Evolutionary conservation across 2,113 vertebrate species (phyloP).

Genomic region (Centropus bengalensis): DNA sequence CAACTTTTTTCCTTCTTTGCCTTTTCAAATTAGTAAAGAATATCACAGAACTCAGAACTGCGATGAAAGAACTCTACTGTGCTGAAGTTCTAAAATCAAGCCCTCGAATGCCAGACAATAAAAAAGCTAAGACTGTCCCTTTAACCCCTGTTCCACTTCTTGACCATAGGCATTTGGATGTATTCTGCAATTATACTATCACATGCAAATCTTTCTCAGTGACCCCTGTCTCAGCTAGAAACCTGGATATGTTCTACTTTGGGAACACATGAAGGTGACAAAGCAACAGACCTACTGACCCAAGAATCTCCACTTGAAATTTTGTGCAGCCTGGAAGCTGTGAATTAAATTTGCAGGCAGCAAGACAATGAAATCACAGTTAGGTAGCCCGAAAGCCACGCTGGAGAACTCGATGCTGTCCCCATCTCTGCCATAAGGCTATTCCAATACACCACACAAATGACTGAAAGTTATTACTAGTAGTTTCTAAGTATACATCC

Average conservation of each 20-base stretch:
- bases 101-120: background rate
- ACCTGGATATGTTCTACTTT: background rate
- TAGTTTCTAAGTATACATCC: background rate
- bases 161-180: background rate
- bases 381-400: background rate
- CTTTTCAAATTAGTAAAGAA: background rate
- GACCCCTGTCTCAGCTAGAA: background rate
- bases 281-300: background rate
- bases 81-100: background rate
- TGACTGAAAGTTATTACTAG: background rate
- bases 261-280: background rate
- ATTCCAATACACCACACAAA: background rate
- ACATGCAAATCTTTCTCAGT: background rate
- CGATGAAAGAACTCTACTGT: background rate
- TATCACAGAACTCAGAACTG: background rate
- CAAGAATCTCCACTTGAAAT: background rate
- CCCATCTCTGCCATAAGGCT: background rate
- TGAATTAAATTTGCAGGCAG: background rate
- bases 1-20: background rate
- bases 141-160: background rate
- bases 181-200: background rate
- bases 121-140: background rate
- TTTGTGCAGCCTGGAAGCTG: background rate
- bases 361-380: background rate
- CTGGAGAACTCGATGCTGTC: background rate